These are phyloP conservation scores for Dicycla oo DNA, from an alignment of 2,888 invertebrate genomes.

Conservation along the genomic window DNA sequence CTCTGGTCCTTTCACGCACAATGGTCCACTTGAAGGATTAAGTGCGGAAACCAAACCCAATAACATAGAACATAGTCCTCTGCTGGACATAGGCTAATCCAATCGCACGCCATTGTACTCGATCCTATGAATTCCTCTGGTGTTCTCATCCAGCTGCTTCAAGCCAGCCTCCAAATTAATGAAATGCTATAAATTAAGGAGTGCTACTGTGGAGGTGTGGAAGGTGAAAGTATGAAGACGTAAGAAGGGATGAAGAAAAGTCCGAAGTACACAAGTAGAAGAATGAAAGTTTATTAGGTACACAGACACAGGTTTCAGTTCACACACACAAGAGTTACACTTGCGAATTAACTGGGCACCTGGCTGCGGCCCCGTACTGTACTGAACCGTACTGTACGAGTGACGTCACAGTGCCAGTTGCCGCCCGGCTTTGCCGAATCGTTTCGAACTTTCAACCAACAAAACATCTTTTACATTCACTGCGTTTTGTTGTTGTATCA, in stretches of 20 bases:
- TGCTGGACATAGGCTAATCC: not conserved
- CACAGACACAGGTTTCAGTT: too few species aligned
- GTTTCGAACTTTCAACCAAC: not conserved
- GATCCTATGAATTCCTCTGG: too few species aligned
- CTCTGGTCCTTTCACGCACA: too few species aligned
- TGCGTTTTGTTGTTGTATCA: not conserved
- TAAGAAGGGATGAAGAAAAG: too few species aligned
- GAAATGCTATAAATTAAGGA: not conserved
- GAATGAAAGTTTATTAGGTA: too few species aligned
- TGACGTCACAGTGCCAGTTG: not conserved
- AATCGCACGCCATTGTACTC: not conserved
- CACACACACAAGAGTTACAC: too few species aligned
- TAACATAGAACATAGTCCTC: too few species aligned
- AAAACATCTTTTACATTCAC: not conserved
- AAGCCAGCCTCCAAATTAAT: not conserved
- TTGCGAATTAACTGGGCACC: not conserved
- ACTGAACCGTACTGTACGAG: not conserved
- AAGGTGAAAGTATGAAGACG: too few species aligned
- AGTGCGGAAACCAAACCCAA: too few species aligned
- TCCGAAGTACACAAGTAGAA: too few species aligned
- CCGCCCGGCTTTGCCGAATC: not conserved
- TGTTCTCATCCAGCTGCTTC: not conserved
- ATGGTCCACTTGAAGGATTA: too few species aligned
- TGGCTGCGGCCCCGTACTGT: not conserved
- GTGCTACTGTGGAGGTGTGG: too few species aligned